Evolutionary conservation across 2,888 invertebrate species (phyloP).

Genomic region (Scaptomyza reducta): DNA sequence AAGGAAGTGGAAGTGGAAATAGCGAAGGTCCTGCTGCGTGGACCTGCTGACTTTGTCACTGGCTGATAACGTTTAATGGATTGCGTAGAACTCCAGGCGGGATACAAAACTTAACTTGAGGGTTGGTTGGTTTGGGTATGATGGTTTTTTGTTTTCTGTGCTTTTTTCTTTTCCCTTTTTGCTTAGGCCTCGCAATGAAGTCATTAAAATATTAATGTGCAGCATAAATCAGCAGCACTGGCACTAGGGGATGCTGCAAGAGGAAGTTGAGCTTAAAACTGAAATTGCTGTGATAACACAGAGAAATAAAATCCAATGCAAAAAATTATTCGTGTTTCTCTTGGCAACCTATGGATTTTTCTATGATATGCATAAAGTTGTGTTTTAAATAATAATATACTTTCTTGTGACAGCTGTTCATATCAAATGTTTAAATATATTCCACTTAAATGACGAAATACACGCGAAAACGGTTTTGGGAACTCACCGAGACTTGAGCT

Average conservation of each 20-base stretch:
- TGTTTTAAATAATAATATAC: background rate
- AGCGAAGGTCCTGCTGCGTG: constrained; percentile 30
- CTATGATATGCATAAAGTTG: background rate
- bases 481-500: background rate
- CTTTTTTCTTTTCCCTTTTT: constrained; percentile 12
- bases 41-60: constrained; percentile 62
- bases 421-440: background rate
- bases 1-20: background rate
- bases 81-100: constrained; percentile 50
- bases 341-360: background rate
- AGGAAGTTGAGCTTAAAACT: constrained; percentile 11
- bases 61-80: constrained; percentile 75
- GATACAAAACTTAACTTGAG: constrained; percentile 13
- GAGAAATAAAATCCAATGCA: background rate
- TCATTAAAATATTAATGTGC: constrained; percentile 79
- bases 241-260: constrained; percentile 1
- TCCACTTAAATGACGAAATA: background rate
- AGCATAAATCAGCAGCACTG: constrained; percentile 70
- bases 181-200: constrained; percentile 67
- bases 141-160: constrained; percentile 28
- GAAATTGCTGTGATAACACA: background rate
- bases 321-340: background rate
- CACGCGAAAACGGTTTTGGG: constrained; percentile 10
- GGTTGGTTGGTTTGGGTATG: constrained; percentile 10
- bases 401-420: background rate